These are phyloP conservation scores for Sthenelais limicola DNA, from an alignment of 2,888 invertebrate species.

Conservation along the genomic window DNA sequence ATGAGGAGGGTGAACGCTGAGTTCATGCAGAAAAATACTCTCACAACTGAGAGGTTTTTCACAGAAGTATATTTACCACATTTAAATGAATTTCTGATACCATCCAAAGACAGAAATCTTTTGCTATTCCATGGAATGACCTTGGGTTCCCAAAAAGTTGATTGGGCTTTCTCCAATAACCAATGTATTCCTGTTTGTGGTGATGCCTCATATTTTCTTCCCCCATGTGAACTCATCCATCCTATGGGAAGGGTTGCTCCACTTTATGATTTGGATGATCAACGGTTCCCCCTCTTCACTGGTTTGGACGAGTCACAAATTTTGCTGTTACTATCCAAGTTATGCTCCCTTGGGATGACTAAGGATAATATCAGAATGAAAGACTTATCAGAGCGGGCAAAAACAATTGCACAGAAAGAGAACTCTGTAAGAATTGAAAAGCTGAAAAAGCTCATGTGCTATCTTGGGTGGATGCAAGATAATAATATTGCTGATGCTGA, in stretches of 20 bases:
- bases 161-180: background rate
- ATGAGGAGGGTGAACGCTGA: background rate
- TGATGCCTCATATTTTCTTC: background rate
- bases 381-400: background rate
- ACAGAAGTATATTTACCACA: background rate
- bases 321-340: no score
- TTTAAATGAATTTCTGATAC: background rate
- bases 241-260: background rate
- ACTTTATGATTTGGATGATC: background rate
- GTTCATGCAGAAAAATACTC: background rate
- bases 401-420: no score
- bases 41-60: slow-evolving; percentile 5
- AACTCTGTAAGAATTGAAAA: no score
- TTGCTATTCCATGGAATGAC: background rate
- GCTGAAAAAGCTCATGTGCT: no score
- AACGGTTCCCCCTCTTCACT: background rate
- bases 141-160: background rate
- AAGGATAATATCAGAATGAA: background rate
- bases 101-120: background rate
- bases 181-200: background rate
- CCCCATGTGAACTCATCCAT: background rate
- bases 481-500: no score
- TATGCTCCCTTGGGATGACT: slow-evolving; percentile 10
- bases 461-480: no score
- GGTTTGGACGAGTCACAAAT: background rate